phyloP scores from a whole-genome alignment of 37 sponge, comb jelly and placozoan species.

The Dysidea cf. avara region DNA sequence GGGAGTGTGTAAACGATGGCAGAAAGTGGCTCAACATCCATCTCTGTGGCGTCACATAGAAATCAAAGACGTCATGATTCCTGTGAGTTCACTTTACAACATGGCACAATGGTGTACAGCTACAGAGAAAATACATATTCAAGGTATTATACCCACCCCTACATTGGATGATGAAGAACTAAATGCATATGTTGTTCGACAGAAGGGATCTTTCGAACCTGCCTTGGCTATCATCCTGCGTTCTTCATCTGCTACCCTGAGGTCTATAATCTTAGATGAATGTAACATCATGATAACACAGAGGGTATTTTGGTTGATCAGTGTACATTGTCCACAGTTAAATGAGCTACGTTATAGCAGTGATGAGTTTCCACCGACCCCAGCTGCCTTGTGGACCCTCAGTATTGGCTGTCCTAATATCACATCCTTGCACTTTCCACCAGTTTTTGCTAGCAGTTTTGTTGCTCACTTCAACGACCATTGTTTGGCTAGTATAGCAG shows the following conservation, averaged over 20 bases:
- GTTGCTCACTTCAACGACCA: conserved; percentile 27
- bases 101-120: conserved; percentile 19
- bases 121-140: conserved; percentile 26
- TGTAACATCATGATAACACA: conserved; percentile 58
- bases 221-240: conserved; percentile 20
- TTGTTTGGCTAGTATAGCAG: conserved; percentile 22
- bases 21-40: conserved; percentile 35
- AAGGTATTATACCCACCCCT: conserved; percentile 56
- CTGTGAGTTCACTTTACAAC: no score
- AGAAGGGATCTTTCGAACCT: conserved; percentile 42
- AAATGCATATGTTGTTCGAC: conserved; percentile 30
- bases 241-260: neutral
- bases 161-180: conserved; percentile 47
- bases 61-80: conserved; percentile 33
- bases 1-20: conserved; percentile 48
- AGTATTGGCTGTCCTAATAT: conserved; percentile 47
- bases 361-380: conserved; percentile 60
- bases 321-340: conserved; percentile 38
- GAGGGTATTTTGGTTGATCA: conserved; percentile 45
- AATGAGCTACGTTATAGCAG: conserved; percentile 31
- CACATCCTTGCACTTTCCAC: conserved; percentile 28
- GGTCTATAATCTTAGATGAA: conserved; percentile 26
- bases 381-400: conserved; percentile 55
- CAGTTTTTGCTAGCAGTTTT: conserved; percentile 17
- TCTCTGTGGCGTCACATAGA: conserved; percentile 46